Conservation (phyloP, 2,888 invertebrate species). For the Chloromyia formosa region DNA sequence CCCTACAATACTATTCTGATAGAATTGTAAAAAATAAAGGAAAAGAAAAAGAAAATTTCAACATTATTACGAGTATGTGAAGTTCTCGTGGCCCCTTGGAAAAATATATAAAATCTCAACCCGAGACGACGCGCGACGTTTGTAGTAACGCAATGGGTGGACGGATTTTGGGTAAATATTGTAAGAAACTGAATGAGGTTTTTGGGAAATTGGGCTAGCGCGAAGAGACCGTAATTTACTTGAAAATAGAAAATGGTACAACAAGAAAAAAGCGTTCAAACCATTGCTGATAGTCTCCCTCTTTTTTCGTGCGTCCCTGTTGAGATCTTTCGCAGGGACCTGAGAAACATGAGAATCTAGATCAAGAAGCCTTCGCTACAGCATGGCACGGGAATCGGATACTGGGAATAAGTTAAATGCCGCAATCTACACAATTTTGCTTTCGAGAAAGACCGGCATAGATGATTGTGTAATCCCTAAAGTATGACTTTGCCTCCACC, state of each 20-base stretch:
- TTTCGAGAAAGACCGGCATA: not conserved
- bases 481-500: too few relatives aligned
- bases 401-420: slow-evolving; percentile 28
- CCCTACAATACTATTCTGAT: slow-evolving; percentile 2
- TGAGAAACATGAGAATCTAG: not conserved
- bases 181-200: too few relatives aligned
- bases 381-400: not conserved
- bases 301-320: too few relatives aligned
- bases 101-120: not conserved
- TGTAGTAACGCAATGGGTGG: too few relatives aligned
- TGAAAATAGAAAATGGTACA: not conserved
- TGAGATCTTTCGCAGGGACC: too few relatives aligned
- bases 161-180: too few relatives aligned
- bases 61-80: slow-evolving; percentile 13
- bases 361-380: slow-evolving; percentile 3
- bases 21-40: too few relatives aligned
- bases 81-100: not conserved
- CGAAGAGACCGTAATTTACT: too few relatives aligned
- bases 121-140: too few relatives aligned
- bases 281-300: not conserved
- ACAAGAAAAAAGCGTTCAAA: not conserved
- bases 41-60: not conserved
- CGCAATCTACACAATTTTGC: slow-evolving; percentile 36
- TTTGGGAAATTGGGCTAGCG: too few relatives aligned
- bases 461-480: slow-evolving; percentile 13